Evolutionary conservation across 2,797 vertebrate genomes (phyloP), one percentile per base, ranked within the genome.

Genomic region (Setipinna tenuifilis): DNA sequence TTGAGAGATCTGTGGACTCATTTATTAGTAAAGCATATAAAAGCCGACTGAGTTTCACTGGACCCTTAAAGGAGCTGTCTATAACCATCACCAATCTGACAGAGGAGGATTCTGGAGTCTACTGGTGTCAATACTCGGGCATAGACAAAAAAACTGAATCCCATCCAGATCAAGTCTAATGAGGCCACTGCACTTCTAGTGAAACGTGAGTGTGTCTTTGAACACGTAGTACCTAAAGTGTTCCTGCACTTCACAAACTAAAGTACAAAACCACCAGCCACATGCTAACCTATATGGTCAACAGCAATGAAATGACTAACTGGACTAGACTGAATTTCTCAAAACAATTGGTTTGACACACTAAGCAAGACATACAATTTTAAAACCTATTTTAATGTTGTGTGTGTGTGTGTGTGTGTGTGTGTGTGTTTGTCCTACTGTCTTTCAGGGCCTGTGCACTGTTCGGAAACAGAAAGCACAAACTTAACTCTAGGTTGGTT

Each of bases 71-170:
- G 0, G 61, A 48, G 0, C 0, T 91, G 44, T 58, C 87, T 6
- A 80, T 95, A 80, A 0, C 87, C 54, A 90, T 95, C 58, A 89
- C 0, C 16, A 91, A 95, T 87, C 0, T 95, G 83, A 89, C 57
- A 0, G 0, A 7, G 0, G 17, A 50, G 0, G 94, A 96, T 88
- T 91, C 89, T 0, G 93, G 90, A 0, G 61, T 28, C 0, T 95
- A 93, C 86, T 92, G 88, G 89, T 96, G 94, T 35, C 0, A 3
- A 0, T 93, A 89, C 83, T 0, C 0, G 7, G 0, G 0, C 16
- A 0, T 0, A 0, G 0, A 28, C 4, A 1, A 0, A n/a, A 1
- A 0, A 0, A 0, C 0, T 25, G 12, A 0, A 3, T 21, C 23
- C 59, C 14, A 16, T n/a, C 1, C 4, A 44, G 0, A 19, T 14